Conservation (phyloP, 2,888 invertebrate species). For the Xestia c-nigrum region DNA sequence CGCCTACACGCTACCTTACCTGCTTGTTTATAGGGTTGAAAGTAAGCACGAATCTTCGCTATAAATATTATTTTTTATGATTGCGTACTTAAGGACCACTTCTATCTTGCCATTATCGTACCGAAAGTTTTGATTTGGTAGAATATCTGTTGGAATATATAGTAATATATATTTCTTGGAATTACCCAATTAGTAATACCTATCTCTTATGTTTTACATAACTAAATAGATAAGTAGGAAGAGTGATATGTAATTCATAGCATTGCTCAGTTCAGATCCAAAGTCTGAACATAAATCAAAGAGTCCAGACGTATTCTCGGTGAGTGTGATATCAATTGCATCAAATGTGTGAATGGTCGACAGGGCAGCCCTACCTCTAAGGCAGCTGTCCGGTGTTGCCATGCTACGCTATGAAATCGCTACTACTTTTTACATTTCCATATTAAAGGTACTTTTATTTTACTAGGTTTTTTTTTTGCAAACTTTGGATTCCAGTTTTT, state of each 20-base stretch:
- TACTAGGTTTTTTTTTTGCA: background rate
- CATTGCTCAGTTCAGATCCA: constrained; percentile 4
- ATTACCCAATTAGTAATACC: constrained; percentile 7
- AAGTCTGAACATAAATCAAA: constrained; percentile 56
- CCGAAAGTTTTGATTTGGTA: constrained; percentile 14
- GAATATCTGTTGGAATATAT: too few species aligned
- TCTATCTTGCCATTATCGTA: constrained; percentile 10
- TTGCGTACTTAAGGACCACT: background rate
- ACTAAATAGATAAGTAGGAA: constrained; percentile 3
- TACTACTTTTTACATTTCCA: background rate
- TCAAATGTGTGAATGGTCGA: constrained; percentile 58
- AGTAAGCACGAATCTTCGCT: constrained; percentile 36
- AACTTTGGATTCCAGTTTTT: background rate
- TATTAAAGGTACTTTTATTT: background rate
- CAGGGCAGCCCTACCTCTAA: constrained; percentile 66
- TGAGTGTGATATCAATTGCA: constrained; percentile 65
- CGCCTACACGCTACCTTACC: constrained; percentile 81
- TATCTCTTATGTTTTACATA: constrained; percentile 5
- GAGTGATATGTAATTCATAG: constrained; percentile 7
- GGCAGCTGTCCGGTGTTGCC: constrained; percentile 32
- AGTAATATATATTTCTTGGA: too few species aligned
- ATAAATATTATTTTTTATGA: constrained; percentile 30
- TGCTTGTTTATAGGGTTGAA: constrained; percentile 79
- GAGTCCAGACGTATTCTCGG: constrained; percentile 54
- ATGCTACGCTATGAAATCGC: constrained; percentile 38